Conservation (phyloP, 35 echinoderm and acorn worm species). For the Apostichopus parvimensis region DNA sequence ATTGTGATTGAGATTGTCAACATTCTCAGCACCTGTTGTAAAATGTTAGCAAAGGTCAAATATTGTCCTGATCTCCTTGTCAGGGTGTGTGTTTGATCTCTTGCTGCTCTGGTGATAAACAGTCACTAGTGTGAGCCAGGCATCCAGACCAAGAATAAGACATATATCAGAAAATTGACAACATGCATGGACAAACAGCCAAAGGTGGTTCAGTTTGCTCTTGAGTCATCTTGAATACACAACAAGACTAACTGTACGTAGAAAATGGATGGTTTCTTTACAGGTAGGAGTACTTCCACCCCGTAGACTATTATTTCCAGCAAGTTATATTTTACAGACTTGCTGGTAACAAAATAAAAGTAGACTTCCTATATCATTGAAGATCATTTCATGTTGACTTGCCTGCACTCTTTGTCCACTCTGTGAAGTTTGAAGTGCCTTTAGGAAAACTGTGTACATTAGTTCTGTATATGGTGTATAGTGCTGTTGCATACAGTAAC, state of each 20-base stretch:
- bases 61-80: conserved; percentile 3
- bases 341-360: too few species aligned
- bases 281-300: background rate
- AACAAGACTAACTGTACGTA: background rate
- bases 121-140: background rate
- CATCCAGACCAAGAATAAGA: too few species aligned
- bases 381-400: too few species aligned
- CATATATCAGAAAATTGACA: background rate
- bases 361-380: too few species aligned
- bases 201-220: background rate
- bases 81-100: background rate
- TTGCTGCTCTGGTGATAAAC: background rate
- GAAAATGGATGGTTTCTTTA: background rate
- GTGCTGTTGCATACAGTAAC: too few species aligned
- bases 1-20: background rate
- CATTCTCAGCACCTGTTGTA: background rate
- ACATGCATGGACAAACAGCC: background rate
- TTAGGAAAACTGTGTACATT: too few species aligned
- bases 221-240: background rate
- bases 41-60: background rate
- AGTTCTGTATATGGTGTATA: too few species aligned
- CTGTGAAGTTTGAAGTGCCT: too few species aligned
- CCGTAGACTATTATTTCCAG: background rate
- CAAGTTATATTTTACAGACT: background rate
- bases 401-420: too few species aligned